Base-by-base conservation (phyloP, 53 echinoderm and acorn worm genomes). In the Mesocentrotus franciscanus region DNA sequence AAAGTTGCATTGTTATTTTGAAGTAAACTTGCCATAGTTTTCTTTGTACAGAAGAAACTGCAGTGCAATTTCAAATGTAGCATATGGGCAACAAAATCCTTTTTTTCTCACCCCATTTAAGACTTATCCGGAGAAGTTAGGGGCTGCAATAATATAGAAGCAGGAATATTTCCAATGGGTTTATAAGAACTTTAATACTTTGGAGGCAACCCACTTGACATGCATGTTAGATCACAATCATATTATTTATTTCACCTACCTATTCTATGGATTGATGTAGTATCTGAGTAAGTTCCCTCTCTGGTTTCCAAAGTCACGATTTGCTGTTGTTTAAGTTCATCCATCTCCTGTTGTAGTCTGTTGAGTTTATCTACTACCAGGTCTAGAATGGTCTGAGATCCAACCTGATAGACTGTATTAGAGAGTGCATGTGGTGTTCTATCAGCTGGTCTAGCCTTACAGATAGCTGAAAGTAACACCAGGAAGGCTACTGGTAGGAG, bases 391-490 rank as follows among this genome's bases (percentile, higher is more conserved):
- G 66, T 68, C 9, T 94, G 85, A 4, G 87, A 55, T 10, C 64
- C 95, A 9, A 70, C 87, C 13, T 87, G 95, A 64, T 64, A 94
- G 35, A 94, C 95, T 24, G 42, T n/a, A 87, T 94, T 94, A 7
- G 95, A 66, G 64, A 94, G 60, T 12, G 39, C 70, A 61, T 85
- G 85, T 7, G 95, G 87, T 62, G 85, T 26, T 60, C 85, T 85
- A 17, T 94, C 87, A 6, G 95, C 95, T 56, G 95, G 95, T 71
- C 95, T 62, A 14, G 95, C 95, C 87, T 94, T 94, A 29, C 87
- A 94, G 22, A 66, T 36, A 26, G 71, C 95, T 29, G 87, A 81
- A 6, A 94, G 61, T 2, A 94, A 22, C 62, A 81, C 57, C 15
- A 94, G 61, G 32, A 94, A 60, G 27, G 94, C 66, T 58, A 94